Evolutionary conservation across 1,140 invertebrate species (phyloP), one percentile per base, ranked within the genome.

Genomic region (Oedothorax gibbosus): DNA sequence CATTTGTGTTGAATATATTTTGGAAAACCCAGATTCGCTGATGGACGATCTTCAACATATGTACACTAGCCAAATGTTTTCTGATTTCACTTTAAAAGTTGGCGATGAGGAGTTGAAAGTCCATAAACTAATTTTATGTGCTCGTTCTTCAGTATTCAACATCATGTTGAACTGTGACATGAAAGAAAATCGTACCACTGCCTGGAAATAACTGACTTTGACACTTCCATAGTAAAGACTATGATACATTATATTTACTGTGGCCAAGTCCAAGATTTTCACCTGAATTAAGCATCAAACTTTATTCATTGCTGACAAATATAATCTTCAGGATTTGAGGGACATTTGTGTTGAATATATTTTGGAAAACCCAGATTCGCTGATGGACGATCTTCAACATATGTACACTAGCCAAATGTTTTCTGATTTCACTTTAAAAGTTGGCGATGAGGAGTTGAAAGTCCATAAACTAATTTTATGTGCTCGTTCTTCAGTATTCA

Each of bases 401-500:
- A n/a, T n/a, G n/a, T 82, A 12, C 21, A 14, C 14, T 5, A 73
- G 51, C 6, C 50, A 53, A 14, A 14, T 56, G 2, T 54, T 60
- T 15, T 60, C 54, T 8, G 69, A 82, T 51, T 15, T 82, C 49
- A 53, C 53, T 21, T 7, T 82, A 14, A 64, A 86, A 53, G 88
- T 86, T 21, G 69, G 83, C 14, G 76, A 49, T 62, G 73, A 85
- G 14, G 86, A 88, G 73, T 78, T 91, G 14, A 73, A 77, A n/a
- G 89, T 87, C 56, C 90, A 90, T 75, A 89, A 88, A 62, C 81
- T 86, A 20, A 87, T 90, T 11, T 73, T 90, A 14, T 86, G 88
- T 0, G 87, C 90, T 49, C 87, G 90, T 10, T 90, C 89, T 20
- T 88, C 88, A 11, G 89, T 90, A 10, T 90, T 90, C 76, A 69